Conservation (phyloP, 2,113 vertebrate genomes). For the Ranitomeya variabilis region DNA sequence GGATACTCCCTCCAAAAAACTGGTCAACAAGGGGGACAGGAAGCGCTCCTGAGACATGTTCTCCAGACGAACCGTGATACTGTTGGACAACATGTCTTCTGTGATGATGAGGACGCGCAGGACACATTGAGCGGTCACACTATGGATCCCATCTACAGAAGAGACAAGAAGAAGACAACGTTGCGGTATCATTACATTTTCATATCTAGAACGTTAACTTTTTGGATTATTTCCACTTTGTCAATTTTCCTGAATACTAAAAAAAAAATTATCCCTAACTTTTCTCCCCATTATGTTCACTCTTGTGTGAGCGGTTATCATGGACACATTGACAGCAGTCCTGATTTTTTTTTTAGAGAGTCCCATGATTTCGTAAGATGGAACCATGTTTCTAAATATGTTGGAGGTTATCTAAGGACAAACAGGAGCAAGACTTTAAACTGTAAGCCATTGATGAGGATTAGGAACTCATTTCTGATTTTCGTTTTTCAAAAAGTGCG, state of each 20-base stretch:
- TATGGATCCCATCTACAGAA: conserved; percentile 88
- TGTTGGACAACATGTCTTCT: conserved; percentile 95
- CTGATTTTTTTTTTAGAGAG: not conserved
- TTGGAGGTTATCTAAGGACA: too few species aligned
- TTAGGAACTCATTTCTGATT: too few species aligned
- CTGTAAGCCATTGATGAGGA: not conserved
- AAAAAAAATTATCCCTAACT: not conserved
- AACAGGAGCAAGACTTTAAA: not conserved
- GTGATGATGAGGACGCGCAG: conserved; percentile 96
- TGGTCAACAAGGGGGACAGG: conserved; percentile 86
- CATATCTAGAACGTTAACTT: not conserved
- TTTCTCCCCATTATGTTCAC: not conserved
- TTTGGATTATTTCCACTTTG: not conserved
- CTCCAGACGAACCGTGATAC: conserved; percentile 93
- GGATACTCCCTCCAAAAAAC: conserved; percentile 93
- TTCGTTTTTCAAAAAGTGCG: too few species aligned
- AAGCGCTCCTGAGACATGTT: conserved; percentile 99
- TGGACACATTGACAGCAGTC: not conserved
- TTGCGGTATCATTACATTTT: not conserved
- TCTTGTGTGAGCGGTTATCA: not conserved
- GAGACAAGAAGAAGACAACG: not conserved
- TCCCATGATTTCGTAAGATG: not conserved
- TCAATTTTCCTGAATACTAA: not conserved
- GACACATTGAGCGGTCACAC: conserved; percentile 89
- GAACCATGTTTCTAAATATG: too few species aligned